phyloP scores from a whole-genome alignment of 2,888 invertebrate species.

The Sericinus montela region DNA sequence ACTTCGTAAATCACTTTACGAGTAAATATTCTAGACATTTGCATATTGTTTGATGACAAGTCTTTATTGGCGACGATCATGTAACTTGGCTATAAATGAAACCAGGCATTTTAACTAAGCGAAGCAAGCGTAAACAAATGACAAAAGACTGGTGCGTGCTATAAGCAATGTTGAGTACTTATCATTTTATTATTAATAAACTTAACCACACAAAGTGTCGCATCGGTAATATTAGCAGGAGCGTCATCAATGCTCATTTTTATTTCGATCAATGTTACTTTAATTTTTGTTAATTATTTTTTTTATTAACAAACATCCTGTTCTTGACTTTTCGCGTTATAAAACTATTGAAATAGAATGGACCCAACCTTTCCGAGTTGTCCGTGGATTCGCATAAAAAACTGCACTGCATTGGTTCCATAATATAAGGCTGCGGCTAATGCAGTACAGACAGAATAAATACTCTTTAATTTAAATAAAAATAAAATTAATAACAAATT shows the following conservation, averaged over 20 bases:
- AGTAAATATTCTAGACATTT: slow-evolving; percentile 61
- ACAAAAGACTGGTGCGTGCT: slow-evolving; percentile 62
- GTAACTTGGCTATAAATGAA: slow-evolving; percentile 68
- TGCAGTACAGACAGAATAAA: slow-evolving; percentile 13
- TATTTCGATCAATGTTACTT: neutral
- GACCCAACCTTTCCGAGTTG: neutral
- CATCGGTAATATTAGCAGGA: slow-evolving; percentile 49
- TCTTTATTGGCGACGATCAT: slow-evolving; percentile 70
- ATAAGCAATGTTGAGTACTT: slow-evolving; percentile 35
- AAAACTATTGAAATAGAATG: neutral
- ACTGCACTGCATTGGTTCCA: slow-evolving; percentile 24
- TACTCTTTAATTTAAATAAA: too few species aligned
- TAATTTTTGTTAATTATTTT: neutral
- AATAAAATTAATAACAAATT: too few species aligned
- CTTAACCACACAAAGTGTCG: slow-evolving; percentile 20
- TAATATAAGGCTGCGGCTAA: slow-evolving; percentile 11
- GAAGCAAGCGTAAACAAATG: slow-evolving; percentile 69
- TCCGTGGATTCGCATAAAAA: slow-evolving; percentile 3
- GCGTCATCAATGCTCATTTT: slow-evolving; percentile 31
- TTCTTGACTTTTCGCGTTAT: too few species aligned
- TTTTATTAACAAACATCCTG: too few species aligned
- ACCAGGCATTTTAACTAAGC: slow-evolving; percentile 55
- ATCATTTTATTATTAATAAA: slow-evolving; percentile 41
- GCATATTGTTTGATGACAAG: slow-evolving; percentile 62
- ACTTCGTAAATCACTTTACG: slow-evolving; percentile 53